Conservation (phyloP, 2,888 invertebrate species). For the Caenorhabditis drosophilae region DNA sequence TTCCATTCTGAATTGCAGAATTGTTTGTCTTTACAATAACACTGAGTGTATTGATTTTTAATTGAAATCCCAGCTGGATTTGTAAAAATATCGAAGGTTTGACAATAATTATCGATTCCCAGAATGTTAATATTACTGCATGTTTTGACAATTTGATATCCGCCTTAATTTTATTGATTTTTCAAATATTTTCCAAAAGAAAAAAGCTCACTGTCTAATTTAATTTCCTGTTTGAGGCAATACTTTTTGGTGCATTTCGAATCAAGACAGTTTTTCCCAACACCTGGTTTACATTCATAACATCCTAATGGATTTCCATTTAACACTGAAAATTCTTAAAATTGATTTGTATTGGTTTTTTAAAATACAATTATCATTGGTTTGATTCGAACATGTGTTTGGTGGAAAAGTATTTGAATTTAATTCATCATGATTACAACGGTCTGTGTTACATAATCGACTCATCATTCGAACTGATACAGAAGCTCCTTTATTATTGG, state of each 20-base stretch:
- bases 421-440: slow-evolving; percentile 9
- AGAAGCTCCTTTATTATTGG: slow-evolving; percentile 25
- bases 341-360: no score
- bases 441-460: slow-evolving; percentile 28
- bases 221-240: slow-evolving; percentile 39
- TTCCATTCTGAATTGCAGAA: slow-evolving; percentile 32
- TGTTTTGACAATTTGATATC: slow-evolving; percentile 38
- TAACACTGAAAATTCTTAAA: slow-evolving; percentile 23
- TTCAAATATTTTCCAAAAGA: no score
- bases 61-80: slow-evolving; percentile 44
- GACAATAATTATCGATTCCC: slow-evolving; percentile 44
- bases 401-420: slow-evolving; percentile 4
- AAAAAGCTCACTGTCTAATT: slow-evolving; percentile 27
- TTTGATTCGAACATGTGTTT: slow-evolving; percentile 25
- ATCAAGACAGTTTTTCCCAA: slow-evolving; percentile 44
- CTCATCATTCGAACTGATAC: slow-evolving; percentile 33
- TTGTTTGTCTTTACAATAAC: slow-evolving; percentile 48
- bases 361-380: slow-evolving; percentile 26
- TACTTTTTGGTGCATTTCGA: slow-evolving; percentile 51
- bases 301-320: slow-evolving; percentile 39
- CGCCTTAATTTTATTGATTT: slow-evolving; percentile 35
- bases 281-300: slow-evolving; percentile 44
- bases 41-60: slow-evolving; percentile 34
- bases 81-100: slow-evolving; percentile 33
- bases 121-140: slow-evolving; percentile 49